Conservation (phyloP, 53 echinoderm and acorn worm genomes). For the Hippasteria phrygiana region DNA sequence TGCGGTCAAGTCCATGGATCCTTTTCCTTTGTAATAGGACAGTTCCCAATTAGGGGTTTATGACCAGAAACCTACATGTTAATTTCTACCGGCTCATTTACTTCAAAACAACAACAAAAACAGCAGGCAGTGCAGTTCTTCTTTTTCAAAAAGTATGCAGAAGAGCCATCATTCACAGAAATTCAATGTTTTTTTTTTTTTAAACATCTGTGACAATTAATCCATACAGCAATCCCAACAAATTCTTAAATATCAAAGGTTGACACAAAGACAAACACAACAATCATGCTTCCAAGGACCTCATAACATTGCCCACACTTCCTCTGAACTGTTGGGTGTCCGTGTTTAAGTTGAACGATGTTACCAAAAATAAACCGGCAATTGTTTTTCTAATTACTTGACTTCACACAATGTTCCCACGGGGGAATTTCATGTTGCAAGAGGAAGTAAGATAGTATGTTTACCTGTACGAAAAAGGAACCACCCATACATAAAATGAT, state of each 20-base stretch:
- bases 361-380: not conserved
- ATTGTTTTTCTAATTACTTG: not conserved
- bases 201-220: not conserved
- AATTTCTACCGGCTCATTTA: too few relatives aligned
- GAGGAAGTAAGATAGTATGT: not conserved
- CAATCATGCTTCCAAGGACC: not conserved
- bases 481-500: too few relatives aligned
- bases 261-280: not conserved
- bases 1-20: not conserved
- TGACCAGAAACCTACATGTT: too few relatives aligned
- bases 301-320: not conserved
- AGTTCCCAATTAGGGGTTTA: too few relatives aligned
- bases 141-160: too few relatives aligned
- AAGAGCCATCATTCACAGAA: not conserved
- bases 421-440: not conserved
- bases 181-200: not conserved
- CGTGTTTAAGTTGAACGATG: not conserved
- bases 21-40: not conserved
- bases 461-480: not conserved
- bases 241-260: constrained; percentile 22
- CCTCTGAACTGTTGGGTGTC: not conserved
- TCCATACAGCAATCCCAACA: not conserved
- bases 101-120: too few relatives aligned
- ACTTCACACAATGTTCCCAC: not conserved
- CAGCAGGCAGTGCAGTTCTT: too few relatives aligned